Base-by-base conservation (phyloP, 2,888 invertebrate genomes). In the Oegoconia quadripuncta region DNA sequence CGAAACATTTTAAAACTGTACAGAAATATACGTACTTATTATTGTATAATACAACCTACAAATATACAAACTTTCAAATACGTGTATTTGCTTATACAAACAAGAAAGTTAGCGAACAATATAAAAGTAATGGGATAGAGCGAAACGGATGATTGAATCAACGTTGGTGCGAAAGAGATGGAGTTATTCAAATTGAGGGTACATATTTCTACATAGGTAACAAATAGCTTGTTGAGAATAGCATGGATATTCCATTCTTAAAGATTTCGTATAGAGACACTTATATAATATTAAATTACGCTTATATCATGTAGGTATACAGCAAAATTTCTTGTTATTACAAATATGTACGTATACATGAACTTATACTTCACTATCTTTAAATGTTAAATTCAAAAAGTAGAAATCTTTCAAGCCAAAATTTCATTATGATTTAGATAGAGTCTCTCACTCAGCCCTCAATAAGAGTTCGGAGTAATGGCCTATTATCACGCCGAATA, bases 71-170 rank as follows among this genome's bases (percentile, higher is more conserved):
- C 86, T 86, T 87, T 86, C 84, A 84, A 84, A 87, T 83, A 81
- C 81, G 77, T 83, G 80, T 83, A 86, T 86, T 86, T 86, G 84
- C 86, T 84, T 84, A 86, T 78, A 86, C 84, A 87, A 86, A 86
- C 87, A 87, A 87, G 86, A 86, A 87, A 87, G 86, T 86, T 86
- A 86, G 86, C 84, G 87, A 87, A 87, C 87, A 84, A 86, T 86
- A 87, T 87, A 86, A 86, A 87, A 84, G 84, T 86, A 86, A 87
- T 87, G 81, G 82, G 77, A 78, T 77, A 82, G 84, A 86, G 58
- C 42, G 77, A 75, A 70, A 82, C 47, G 46, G 67, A 36, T 44
- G 52, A 48, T 43, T 51, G 48, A 55, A 46, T 40, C 39, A 41
- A 35, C 41, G 40, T 50, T 48, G 46, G 84, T 50, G 71, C 30